Evolutionary conservation across 2,113 vertebrate species (phyloP).

Genomic region (Takifugu bimaculatus): DNA sequence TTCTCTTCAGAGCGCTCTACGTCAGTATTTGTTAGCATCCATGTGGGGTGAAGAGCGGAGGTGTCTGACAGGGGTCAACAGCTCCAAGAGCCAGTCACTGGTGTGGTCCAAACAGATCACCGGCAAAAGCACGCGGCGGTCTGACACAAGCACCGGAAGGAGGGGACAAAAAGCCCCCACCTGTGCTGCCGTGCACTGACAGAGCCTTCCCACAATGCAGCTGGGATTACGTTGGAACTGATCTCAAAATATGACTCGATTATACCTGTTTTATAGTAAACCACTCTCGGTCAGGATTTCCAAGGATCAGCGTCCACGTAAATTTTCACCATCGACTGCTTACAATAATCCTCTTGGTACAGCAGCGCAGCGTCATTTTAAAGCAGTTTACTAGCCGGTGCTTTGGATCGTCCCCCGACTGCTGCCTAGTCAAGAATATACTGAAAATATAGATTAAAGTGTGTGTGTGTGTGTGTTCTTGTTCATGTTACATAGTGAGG

Average conservation of each 20-base stretch:
- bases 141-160: background rate
- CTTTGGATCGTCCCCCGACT: constrained; percentile 32
- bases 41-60: constrained; percentile 10
- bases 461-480: background rate
- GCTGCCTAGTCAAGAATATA: constrained; percentile 24
- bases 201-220: background rate
- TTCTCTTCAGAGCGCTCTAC: constrained; percentile 29
- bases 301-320: constrained; percentile 31
- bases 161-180: constrained; percentile 8
- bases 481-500: background rate
- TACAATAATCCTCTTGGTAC: constrained; percentile 30
- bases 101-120: constrained; percentile 12
- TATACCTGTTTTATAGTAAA: constrained; percentile 41
- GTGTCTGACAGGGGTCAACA: constrained; percentile 2
- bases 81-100: constrained; percentile 27
- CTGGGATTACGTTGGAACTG: background rate
- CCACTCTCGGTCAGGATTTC: constrained; percentile 37
- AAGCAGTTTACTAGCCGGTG: constrained; percentile 5
- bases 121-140: background rate
- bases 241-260: constrained; percentile 14
- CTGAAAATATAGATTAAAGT: no score
- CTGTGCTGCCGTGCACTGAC: background rate
- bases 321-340: constrained; percentile 39
- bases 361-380: constrained; percentile 16
- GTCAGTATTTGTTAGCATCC: constrained; percentile 23